Evolutionary conservation across 1,140 invertebrate genomes (phyloP).

Genomic region (Drosophila ohnishii): DNA sequence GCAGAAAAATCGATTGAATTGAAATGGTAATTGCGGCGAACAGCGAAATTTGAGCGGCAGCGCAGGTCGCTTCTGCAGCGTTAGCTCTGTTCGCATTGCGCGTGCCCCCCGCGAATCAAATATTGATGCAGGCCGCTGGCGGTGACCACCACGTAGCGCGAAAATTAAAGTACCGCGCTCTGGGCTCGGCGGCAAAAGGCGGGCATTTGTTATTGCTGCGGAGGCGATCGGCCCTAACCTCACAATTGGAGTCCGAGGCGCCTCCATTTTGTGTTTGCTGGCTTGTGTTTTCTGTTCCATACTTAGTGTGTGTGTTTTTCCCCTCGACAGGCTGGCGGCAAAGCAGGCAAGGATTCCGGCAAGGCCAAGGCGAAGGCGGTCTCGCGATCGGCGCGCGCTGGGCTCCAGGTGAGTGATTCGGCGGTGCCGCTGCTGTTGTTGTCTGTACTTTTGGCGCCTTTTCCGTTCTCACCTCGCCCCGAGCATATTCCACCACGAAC

Average conservation of each 20-base stretch:
- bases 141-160: conserved; percentile 44
- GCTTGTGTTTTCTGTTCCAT: conserved; percentile 29
- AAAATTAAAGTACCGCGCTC: conserved; percentile 21
- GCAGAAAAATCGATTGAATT: conserved; percentile 71
- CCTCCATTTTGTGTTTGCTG: conserved; percentile 67
- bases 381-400: conserved; percentile 98
- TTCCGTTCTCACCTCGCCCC: conserved; percentile 55
- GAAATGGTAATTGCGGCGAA: conserved; percentile 68
- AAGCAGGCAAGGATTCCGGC: conserved; percentile 99
- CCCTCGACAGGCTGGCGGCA: conserved; percentile 94
- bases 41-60: conserved; percentile 35
- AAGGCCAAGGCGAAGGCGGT: conserved; percentile 99
- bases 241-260: conserved; percentile 48
- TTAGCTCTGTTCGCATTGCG: conserved; percentile 48
- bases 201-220: conserved; percentile 59
- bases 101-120: conserved; percentile 60
- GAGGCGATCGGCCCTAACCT: conserved; percentile 61
- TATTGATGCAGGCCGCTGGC: conserved; percentile 41
- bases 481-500: conserved; percentile 47
- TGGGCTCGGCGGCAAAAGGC: conserved; percentile 25
- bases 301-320: conserved; percentile 19
- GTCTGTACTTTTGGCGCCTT: conserved; percentile 82
- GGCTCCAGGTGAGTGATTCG: conserved; percentile 93
- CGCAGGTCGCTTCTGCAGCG: conserved; percentile 42
- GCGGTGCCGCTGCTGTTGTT: conserved; percentile 37